These are phyloP conservation scores for Darevskia nairensis DNA, from an alignment of 2,797 vertebrate genomes.

Conservation along the genomic window DNA sequence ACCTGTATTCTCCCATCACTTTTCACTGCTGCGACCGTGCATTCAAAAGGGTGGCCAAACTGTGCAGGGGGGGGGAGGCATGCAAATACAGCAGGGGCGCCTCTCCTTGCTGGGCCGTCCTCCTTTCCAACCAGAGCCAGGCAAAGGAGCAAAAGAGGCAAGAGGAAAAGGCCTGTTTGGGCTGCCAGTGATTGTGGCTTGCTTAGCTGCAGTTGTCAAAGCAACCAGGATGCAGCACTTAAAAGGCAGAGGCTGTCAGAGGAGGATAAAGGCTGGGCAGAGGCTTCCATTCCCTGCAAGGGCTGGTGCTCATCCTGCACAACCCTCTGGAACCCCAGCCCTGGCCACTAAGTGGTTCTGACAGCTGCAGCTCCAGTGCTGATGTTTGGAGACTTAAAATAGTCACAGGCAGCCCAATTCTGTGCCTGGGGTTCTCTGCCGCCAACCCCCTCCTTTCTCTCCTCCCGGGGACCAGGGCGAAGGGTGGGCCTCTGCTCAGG, in stretches of 20 bases:
- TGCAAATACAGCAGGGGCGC: background rate
- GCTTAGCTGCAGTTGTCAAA: background rate
- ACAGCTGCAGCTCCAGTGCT: background rate
- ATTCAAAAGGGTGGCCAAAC: too few species aligned
- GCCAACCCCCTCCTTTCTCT: background rate
- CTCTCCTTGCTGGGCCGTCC: background rate
- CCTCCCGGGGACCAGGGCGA: background rate
- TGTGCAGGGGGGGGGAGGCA: background rate
- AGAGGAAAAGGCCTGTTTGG: background rate
- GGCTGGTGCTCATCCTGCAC: background rate
- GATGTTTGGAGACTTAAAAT: slow-evolving; percentile 15
- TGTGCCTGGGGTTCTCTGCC: background rate
- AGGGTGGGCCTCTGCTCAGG: background rate
- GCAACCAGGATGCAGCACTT: background rate
- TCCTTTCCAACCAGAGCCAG: background rate
- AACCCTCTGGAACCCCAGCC: background rate
- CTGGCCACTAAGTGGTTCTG: background rate
- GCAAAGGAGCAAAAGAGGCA: background rate
- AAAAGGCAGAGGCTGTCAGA: background rate
- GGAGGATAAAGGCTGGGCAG: background rate
- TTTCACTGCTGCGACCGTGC: background rate
- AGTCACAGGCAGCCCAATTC: background rate
- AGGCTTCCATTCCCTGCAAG: background rate
- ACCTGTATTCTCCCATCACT: background rate
- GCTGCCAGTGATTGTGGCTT: background rate